A percentile compares a stretch with the other conserved stretches of the same genome.
These are phyloP conservation scores for Carollia perspicillata DNA, from an alignment of 2,113 vertebrate species.

Conservation along the genomic window DNA sequence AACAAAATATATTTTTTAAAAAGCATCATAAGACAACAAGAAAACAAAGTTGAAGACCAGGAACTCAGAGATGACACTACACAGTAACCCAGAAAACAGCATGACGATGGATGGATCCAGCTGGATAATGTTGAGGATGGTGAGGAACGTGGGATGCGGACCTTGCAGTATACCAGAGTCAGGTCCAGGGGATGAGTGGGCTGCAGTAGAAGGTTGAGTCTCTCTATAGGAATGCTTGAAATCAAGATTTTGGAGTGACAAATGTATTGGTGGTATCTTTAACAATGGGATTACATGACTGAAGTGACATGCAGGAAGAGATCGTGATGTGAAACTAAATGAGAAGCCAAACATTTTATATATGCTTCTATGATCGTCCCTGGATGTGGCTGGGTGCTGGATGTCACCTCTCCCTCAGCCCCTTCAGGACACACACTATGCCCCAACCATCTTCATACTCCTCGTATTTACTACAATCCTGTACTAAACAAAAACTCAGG, in stretches of 20 bases:
- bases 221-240: neutral
- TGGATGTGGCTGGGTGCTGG: neutral
- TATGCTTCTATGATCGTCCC: neutral
- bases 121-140: neutral
- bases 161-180: neutral
- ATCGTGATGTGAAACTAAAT: neutral
- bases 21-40: neutral
- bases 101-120: too few relatives aligned
- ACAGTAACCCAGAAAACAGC: neutral
- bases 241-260: neutral
- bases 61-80: neutral
- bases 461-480: neutral
- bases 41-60: neutral
- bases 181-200: neutral
- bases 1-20: too few relatives aligned
- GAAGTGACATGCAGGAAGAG: neutral
- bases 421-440: neutral
- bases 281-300: neutral
- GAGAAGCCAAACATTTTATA: neutral
- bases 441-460: neutral
- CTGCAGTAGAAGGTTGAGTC: neutral
- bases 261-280: neutral
- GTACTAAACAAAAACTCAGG: neutral
- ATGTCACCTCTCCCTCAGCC: neutral
- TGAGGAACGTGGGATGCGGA: rapidly evolving